Evolutionary conservation across 64 coral and sea anemone species (phyloP), one percentile per base, ranked within the genome.

Genomic region (Anthopleura sola): DNA sequence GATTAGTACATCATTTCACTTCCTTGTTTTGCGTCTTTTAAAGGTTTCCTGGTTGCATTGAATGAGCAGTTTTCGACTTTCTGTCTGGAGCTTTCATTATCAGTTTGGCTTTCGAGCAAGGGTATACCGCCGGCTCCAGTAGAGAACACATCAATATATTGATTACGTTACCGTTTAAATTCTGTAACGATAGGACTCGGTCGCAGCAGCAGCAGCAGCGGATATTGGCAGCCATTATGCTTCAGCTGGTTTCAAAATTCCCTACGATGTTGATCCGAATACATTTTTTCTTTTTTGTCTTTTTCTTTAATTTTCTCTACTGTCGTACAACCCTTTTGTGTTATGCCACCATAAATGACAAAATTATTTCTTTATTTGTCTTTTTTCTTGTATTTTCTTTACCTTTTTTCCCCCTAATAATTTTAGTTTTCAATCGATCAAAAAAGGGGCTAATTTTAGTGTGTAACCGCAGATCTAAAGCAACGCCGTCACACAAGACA

Each of bases 161-260:
- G 12, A 34, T 71, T 2, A 34, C 14, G 66, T 71, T 33, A 31
- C 12, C 10, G 28, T 71, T 71, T 53, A 53, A 53, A 53, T 29
- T 71, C 66, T 71, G 66, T 71, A 71, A 71, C 66, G 66, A 71
- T 71, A 71, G 29, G 66, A 71, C 0, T 71, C 11, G n/a, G 66
- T 71, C 3, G 66, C 66, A 71, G 66, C 28, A n/a, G n/a, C n/a
- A n/a, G 28, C 40, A 44, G 15, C 66, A 71, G 28, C 66, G 66
- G 66, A 71, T 31, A 71, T 71, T 71, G 66, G 66, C 66, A 71
- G 13, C 28, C 66, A 14, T 14, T 15, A 13, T 71, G 66, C 34
- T 29, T 71, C 66, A 71, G 66, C 62, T 24, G 24, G 7, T 34
- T 71, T 71, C 66, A 71, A 71, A 71, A 71, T 34, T n/a, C 66